Evolutionary conservation across 2,113 vertebrate species (phyloP).

Genomic region (Anseranas semipalmata): DNA sequence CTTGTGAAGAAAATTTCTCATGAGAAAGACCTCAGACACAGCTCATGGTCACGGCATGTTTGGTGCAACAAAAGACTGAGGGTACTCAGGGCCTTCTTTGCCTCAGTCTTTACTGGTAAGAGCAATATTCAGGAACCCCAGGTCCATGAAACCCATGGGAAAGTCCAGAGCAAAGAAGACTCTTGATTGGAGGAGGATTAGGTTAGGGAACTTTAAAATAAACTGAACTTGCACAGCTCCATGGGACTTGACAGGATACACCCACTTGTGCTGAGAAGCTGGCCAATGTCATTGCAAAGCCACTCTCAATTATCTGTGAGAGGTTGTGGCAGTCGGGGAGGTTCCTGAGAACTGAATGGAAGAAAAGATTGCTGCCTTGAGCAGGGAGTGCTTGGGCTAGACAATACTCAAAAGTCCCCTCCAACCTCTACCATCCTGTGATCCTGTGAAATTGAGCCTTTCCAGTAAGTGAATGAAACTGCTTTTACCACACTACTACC

Average conservation of each 20-base stretch:
- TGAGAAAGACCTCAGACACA: neutral
- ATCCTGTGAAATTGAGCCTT: neutral
- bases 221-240: neutral
- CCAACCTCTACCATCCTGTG: neutral
- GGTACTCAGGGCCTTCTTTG: fast-evolving
- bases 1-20: neutral
- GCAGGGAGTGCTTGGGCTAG: neutral
- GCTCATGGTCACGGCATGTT: fast-evolving
- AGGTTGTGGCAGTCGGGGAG: fast-evolving
- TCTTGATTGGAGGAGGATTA: neutral
- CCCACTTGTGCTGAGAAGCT: neutral
- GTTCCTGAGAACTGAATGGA: neutral
- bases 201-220: neutral
- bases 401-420: neutral
- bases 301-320: neutral
- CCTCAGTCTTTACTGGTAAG: neutral
- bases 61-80: neutral
- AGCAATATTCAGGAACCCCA: neutral
- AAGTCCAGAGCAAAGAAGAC: neutral
- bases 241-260: neutral
- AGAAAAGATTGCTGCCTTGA: neutral
- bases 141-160: neutral
- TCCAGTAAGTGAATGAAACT: neutral
- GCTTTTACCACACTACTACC: neutral
- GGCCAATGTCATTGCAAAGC: fast-evolving